Percentiles rank a stretch among this genome's conserved stretches.
These are phyloP conservation scores for Hyposoter dolosus DNA, from an alignment of 2,888 invertebrate species.

Conservation along the genomic window DNA sequence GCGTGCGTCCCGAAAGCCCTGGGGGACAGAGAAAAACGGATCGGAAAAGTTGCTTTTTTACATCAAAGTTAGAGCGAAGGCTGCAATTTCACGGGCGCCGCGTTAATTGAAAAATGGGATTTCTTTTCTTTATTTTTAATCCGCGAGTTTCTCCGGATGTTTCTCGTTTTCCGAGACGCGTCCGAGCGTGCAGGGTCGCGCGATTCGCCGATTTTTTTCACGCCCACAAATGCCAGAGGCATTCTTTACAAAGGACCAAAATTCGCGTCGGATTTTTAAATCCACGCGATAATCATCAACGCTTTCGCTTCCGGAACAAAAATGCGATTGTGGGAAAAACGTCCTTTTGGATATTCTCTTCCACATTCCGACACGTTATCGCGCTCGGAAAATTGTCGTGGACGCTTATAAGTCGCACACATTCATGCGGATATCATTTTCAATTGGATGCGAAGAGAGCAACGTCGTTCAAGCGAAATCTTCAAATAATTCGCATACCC, in stretches of 20 bases:
- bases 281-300: background rate
- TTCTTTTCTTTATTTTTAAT: conserved; percentile 37
- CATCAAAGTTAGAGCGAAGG: conserved; percentile 51
- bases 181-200: background rate
- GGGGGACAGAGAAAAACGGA: conserved; percentile 47
- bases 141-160: background rate
- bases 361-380: conserved; percentile 59
- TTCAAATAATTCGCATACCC: conserved; percentile 65
- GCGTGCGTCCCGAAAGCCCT: conserved; percentile 18
- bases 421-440: background rate
- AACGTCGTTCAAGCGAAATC: conserved; percentile 22
- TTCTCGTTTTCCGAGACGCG: conserved; percentile 10
- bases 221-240: conserved; percentile 51
- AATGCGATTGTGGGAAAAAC: conserved; percentile 6
- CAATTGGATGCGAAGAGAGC: conserved; percentile 16
- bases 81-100: conserved; percentile 62
- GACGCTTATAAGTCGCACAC: conserved; percentile 23
- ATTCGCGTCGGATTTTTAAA: background rate
- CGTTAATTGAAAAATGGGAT: conserved; percentile 65
- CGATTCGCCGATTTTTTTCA: conserved; percentile 45
- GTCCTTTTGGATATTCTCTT: conserved; percentile 49
- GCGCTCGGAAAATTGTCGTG: conserved; percentile 44
- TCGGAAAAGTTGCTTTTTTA: conserved; percentile 55
- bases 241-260: background rate
- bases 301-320: background rate